Base-by-base conservation (phyloP, 2,888 invertebrate genomes). In the Caenorhabditis japonica region DNA sequence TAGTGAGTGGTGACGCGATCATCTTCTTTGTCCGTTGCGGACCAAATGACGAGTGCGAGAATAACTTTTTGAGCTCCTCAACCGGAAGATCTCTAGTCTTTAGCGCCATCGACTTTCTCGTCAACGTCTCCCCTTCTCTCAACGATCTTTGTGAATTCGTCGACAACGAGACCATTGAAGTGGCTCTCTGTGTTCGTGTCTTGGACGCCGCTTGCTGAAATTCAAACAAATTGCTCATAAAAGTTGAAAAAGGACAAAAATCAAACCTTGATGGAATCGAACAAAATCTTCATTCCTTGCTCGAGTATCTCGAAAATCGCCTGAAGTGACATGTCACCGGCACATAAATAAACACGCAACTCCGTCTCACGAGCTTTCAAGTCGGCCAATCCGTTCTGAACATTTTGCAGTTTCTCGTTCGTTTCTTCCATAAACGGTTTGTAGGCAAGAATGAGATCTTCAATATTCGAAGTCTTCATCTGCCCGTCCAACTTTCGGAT, bases 51-150 rank as follows among this genome's bases (percentile, higher is more conserved):
- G 53, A 41, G 27, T 49, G 66, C 12, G 56, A 58, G 41, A 73
- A 73, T 5, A 73, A 44, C 27, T 68, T 68, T 21, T 68, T 66
- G 13, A 73, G 38, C 19, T 68, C 73, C 38, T 73, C 73, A 2
- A 73, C 69, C 13, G 73, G 73, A 15, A 73, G 36, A 30, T 74
- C 74, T 17, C 74, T 23, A 8, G 61, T 52, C 33, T 74, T 74
- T 25, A 74, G 38, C 1, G 74, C 74, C 62, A 74, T 46, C 17
- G 74, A 74, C n/a, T 69, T 51, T 21, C 74, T 51, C 1, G 69
- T 21, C 39, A 74, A 25, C 23, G 39, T 36, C 44, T 74, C 74
- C 7, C 74, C 74, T 43, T 64, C 69, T 23, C 58, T 41, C 21
- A 74, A 19, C 8, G 61, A 61, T 36, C 73, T 21, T 15, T 44